phyloP scores from a whole-genome alignment of 2,888 invertebrate species.

The Spodoptera picta region DNA sequence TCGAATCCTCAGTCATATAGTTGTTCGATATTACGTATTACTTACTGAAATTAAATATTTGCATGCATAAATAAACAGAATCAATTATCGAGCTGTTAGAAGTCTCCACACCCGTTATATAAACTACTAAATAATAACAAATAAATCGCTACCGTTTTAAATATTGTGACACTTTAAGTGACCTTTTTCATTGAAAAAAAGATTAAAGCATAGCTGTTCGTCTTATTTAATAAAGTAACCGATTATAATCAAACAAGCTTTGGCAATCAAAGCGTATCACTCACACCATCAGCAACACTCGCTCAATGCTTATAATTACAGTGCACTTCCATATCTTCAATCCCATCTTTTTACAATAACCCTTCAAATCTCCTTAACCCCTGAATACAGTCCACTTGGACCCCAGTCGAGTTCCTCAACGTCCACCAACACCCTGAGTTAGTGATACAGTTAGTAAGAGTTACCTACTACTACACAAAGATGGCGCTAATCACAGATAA shows the following conservation, averaged over 20 bases:
- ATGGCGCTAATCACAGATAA: constrained; percentile 55
- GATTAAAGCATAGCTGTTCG: constrained; percentile 63
- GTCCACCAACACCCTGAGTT: constrained; percentile 22
- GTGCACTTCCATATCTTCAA: constrained; percentile 56
- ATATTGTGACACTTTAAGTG: constrained; percentile 81
- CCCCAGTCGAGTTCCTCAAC: constrained; percentile 15
- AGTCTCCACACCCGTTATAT: constrained; percentile 7
- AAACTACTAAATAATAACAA: constrained; percentile 41
- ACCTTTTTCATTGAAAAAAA: constrained; percentile 73
- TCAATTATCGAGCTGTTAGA: constrained; percentile 24
- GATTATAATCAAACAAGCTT: constrained; percentile 67
- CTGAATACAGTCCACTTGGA: constrained; percentile 40
- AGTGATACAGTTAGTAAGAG: constrained; percentile 33
- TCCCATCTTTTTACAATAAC: constrained; percentile 45
- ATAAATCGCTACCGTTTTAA: constrained; percentile 37
- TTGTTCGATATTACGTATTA: constrained; percentile 65
- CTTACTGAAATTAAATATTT: constrained; percentile 45
- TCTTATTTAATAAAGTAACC: constrained; percentile 56
- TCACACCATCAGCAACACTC: constrained; percentile 61
- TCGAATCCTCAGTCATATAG: constrained; percentile 84
- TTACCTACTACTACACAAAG: constrained; percentile 44
- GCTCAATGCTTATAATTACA: constrained; percentile 56
- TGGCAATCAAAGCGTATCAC: constrained; percentile 72
- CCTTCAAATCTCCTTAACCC: constrained; percentile 53
- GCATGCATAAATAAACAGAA: constrained; percentile 42